Percentiles rank a stretch among this genome's conserved stretches.
phyloP scores from a whole-genome alignment of 2,113 vertebrate species.

The Ptychochromis oligacanthus region DNA sequence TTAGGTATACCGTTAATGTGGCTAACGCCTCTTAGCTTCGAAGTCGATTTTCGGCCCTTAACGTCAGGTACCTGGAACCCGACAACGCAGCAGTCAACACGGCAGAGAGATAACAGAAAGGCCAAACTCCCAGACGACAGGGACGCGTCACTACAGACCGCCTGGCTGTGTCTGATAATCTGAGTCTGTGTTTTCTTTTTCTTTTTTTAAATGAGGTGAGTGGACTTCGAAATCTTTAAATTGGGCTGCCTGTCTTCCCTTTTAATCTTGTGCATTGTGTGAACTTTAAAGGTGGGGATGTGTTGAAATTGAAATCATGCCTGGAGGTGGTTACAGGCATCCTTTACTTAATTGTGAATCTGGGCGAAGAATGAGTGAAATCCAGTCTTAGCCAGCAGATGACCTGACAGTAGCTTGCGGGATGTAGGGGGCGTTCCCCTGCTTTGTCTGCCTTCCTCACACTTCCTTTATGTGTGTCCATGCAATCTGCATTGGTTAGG shows the following conservation, averaged over 20 bases:
- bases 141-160: slow-evolving; percentile 36
- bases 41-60: slow-evolving; percentile 11
- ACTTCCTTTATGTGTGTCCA: slow-evolving; percentile 48
- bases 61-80: slow-evolving; percentile 39
- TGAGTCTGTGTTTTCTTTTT: not conserved
- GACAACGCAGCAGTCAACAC: slow-evolving; percentile 55
- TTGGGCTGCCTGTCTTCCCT: not conserved
- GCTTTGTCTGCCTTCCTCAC: slow-evolving; percentile 78
- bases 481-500: slow-evolving; percentile 17
- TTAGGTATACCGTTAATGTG: not conserved
- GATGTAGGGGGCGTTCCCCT: slow-evolving; percentile 79
- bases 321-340: not conserved
- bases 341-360: not conserved
- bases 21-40: slow-evolving; percentile 21
- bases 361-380: slow-evolving; percentile 40
- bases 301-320: not conserved
- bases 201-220: slow-evolving; percentile 60
- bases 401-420: slow-evolving; percentile 68
- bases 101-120: slow-evolving; percentile 51
- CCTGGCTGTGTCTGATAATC: slow-evolving; percentile 2
- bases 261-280: slow-evolving; percentile 1
- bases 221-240: not conserved
- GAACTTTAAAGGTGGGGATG: slow-evolving; percentile 6
- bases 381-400: slow-evolving; percentile 63
- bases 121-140: slow-evolving; percentile 60